phyloP scores from a whole-genome alignment of 2,888 invertebrate species.

The Tenthredo amoena region DNA sequence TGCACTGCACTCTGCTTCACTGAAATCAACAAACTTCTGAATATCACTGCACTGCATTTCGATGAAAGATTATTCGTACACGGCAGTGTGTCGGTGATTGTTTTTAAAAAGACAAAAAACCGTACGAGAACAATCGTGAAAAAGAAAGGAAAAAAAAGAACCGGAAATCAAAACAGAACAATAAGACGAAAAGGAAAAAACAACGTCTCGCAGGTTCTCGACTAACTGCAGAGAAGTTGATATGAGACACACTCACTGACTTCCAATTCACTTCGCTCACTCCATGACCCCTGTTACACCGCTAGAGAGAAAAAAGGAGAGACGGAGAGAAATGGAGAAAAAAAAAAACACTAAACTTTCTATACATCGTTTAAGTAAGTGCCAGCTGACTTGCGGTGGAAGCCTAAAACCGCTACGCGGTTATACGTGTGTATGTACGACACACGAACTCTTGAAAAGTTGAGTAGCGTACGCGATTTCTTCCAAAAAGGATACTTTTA shows the following conservation, averaged over 20 bases:
- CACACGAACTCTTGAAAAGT: not conserved
- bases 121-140: not conserved
- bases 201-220: not conserved
- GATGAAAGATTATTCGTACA: not conserved
- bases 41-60: not conserved
- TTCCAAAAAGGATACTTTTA: not conserved
- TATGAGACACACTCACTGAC: slow-evolving; percentile 5
- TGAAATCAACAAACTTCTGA: not conserved
- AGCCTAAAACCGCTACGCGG: not conserved
- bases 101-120: not conserved
- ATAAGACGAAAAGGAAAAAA: not conserved
- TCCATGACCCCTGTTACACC: not conserved
- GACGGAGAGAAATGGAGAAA: not conserved
- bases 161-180: not conserved
- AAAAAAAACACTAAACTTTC: slow-evolving; percentile 13
- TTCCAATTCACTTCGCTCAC: slow-evolving; percentile 23
- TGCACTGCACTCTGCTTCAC: not conserved
- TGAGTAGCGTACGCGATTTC: not conserved
- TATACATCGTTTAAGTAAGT: not conserved
- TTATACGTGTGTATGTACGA: not conserved
- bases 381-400: not conserved
- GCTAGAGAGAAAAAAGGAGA: not conserved
- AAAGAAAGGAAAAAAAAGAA: not conserved
- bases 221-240: not conserved
- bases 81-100: not conserved